These are phyloP conservation scores for Ciconia nigra DNA, from an alignment of 2,797 vertebrate genomes.

Conservation along the genomic window DNA sequence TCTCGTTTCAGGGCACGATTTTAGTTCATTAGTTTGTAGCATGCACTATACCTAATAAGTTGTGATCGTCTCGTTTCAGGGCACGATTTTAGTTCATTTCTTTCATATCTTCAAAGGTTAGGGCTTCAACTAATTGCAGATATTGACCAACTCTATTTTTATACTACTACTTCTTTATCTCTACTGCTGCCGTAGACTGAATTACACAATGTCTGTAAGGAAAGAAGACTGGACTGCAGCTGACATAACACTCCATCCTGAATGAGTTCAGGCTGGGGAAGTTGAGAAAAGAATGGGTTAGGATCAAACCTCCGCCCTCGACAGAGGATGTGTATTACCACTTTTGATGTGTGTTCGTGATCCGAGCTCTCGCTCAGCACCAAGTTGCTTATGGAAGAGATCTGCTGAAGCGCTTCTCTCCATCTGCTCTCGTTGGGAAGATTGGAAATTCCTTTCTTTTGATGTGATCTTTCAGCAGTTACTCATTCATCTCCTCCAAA, in stretches of 20 bases:
- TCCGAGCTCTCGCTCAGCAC: neutral
- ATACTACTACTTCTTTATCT: neutral
- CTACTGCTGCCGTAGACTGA: neutral
- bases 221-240: neutral
- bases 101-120: neutral
- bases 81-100: neutral
- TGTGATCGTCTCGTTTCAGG: neutral
- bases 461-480: neutral
- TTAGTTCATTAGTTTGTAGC: neutral
- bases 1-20: neutral
- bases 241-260: neutral
- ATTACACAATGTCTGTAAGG: neutral
- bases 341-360: neutral
- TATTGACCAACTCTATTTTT: neutral
- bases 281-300: neutral
- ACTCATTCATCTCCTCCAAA: neutral
- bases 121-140: neutral
- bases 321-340: neutral
- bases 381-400: neutral
- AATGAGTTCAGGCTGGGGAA: neutral
- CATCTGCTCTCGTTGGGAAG: neutral
- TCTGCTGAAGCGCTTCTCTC: neutral
- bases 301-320: neutral
- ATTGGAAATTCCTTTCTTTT: neutral
- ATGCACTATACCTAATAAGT: neutral